Evolutionary conservation across 2,888 invertebrate species (phyloP), one percentile per base, ranked within the genome.

Genomic region (Onthophagus sagittarius): DNA sequence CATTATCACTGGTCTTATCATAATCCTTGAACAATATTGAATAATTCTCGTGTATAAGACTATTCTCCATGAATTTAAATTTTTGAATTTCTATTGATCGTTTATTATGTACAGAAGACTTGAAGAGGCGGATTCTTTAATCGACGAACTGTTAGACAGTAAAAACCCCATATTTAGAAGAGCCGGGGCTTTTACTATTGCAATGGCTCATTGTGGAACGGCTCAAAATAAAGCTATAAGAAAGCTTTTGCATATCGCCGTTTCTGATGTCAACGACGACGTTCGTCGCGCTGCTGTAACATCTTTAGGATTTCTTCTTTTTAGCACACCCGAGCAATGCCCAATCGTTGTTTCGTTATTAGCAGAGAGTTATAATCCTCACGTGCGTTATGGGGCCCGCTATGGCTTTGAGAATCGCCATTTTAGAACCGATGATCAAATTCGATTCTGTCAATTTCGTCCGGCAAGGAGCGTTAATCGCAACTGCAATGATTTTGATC

Each of bases 301-400:
- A 11, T 95, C 96, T 14, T 90, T 98, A 23, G 72, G 72, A 72
- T 77, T 76, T 78, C 72, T 72, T 76, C 75, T 76, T 87, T 88
- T 69, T 86, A 92, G 93, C 81, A 97, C 96, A 0, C 98, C 99
- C 0, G 98, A 99, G 83, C 98, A 99, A 82, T 96, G 96, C 81
- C 98, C 99, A 1, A 96, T 96, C 77, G 98, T 99, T 5, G 99
- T 99, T 1, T 98, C 98, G 0, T 88, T 99, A 13, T 87, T 99
- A 76, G 97, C 99, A 0, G 99, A 99, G 85, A 98, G 98, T 76
- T 99, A 99, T 88, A 99, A 99, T 84, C 98, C 99, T 0, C 98
- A 99, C 84, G 99, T 99, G 0, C 92, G 99, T 72, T 99, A 99
- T 84, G 99, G 99, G 11, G 99, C n/a, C 99, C 7, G 99, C 99